Percentiles rank a stretch among this genome's conserved stretches.
Evolutionary conservation across 2,888 invertebrate genomes (phyloP).

Genomic region (Ormyrus labotus): DNA sequence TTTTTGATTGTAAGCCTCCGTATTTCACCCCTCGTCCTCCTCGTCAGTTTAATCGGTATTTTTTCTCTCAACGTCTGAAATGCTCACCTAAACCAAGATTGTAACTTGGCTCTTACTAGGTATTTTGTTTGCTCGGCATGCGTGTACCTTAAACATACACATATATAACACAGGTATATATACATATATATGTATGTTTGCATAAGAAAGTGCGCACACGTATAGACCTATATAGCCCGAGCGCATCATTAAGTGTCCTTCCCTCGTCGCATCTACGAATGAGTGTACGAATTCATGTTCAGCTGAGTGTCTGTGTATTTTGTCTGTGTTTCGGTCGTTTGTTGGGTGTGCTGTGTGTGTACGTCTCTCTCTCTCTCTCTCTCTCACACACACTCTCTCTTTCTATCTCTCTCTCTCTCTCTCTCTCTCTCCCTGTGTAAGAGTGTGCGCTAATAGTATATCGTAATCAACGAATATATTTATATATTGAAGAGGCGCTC

Average conservation of each 20-base stretch:
- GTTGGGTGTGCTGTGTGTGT: background rate
- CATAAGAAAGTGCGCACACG: slow-evolving; percentile 26
- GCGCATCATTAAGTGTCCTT: no score
- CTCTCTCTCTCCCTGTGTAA: background rate
- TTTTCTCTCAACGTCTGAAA: slow-evolving; percentile 6
- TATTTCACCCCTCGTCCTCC: slow-evolving; percentile 2
- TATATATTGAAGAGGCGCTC: slow-evolving; percentile 55
- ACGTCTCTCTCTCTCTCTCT: background rate
- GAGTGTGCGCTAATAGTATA: slow-evolving; percentile 2
- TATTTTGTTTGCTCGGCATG: slow-evolving; percentile 20
- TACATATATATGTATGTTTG: slow-evolving; percentile 40
- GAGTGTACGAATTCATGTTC: no score
- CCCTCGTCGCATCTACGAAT: no score
- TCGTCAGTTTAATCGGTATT: background rate
- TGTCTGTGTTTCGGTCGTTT: background rate
- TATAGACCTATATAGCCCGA: background rate
- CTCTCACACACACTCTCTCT: background rate
- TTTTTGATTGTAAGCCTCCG: slow-evolving; percentile 58
- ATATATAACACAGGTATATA: slow-evolving; percentile 42
- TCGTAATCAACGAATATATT: slow-evolving; percentile 4
- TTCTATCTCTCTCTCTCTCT: background rate
- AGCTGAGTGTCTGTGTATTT: background rate
- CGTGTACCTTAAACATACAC: slow-evolving; percentile 20
- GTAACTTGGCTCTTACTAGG: slow-evolving; percentile 24
- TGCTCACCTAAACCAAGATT: slow-evolving; percentile 6